phyloP scores from a whole-genome alignment of 2,113 vertebrate genomes.

The Takifugu bimaculatus region DNA sequence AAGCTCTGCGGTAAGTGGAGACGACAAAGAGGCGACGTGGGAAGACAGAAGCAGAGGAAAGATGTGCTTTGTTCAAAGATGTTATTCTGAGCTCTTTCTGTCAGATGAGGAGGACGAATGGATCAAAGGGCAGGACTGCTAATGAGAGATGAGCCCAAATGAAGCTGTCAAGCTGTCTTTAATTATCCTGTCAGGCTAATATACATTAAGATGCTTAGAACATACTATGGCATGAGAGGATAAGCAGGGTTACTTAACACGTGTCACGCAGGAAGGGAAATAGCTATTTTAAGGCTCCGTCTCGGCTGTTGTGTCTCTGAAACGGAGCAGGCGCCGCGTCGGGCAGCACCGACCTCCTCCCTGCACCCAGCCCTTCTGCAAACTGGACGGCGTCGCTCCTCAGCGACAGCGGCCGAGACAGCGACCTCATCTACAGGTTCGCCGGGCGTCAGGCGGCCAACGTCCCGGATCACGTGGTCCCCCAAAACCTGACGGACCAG shows the following conservation, averaged over 20 bases:
- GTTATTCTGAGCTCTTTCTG: background rate
- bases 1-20: slow-evolving; percentile 86
- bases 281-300: background rate
- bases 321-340: slow-evolving; percentile 84
- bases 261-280: too few relatives aligned
- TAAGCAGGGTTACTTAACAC: too few relatives aligned
- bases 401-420: slow-evolving; percentile 84
- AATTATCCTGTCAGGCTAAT: too few relatives aligned
- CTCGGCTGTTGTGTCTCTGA: slow-evolving; percentile 8
- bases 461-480: slow-evolving; percentile 88
- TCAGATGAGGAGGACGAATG: slow-evolving; percentile 3
- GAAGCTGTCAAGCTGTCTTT: too few relatives aligned
- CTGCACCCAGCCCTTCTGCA: slow-evolving; percentile 80
- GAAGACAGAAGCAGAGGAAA: background rate
- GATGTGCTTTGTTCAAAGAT: slow-evolving; percentile 7
- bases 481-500: slow-evolving; percentile 94
- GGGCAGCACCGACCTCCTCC: slow-evolving; percentile 91
- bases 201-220: too few relatives aligned
- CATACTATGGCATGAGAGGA: too few relatives aligned
- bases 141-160: slow-evolving; percentile 5
- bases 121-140: slow-evolving; percentile 22
- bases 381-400: slow-evolving; percentile 92
- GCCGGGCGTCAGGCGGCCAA: slow-evolving; percentile 92
- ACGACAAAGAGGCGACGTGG: background rate
- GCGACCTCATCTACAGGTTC: slow-evolving; percentile 90